phyloP scores from a whole-genome alignment of 2,797 vertebrate genomes.

The Etheostoma perlongum region DNA sequence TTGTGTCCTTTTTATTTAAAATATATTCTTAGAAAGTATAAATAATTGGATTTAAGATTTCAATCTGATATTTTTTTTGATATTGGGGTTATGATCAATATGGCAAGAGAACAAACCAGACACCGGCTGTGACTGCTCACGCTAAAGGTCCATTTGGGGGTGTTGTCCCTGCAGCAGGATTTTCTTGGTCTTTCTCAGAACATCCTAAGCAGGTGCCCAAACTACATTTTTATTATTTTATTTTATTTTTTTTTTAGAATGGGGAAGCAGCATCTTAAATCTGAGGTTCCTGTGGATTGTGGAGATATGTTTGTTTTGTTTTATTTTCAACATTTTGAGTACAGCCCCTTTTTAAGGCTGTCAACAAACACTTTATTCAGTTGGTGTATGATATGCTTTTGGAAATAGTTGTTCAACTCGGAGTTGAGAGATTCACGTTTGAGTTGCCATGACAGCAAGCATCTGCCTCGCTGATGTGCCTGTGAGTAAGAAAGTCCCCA shows the following conservation, averaged over 20 bases:
- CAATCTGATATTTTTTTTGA: background rate
- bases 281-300: conserved; percentile 43
- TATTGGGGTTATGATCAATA: background rate
- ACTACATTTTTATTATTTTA: conserved; percentile 13
- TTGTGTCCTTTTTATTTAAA: background rate
- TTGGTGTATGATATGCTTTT: background rate
- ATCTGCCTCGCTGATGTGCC: conserved; percentile 1
- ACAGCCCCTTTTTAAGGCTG: background rate
- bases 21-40: background rate
- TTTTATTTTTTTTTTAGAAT: conserved; percentile 1
- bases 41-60: background rate
- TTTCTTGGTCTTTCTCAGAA: conserved; percentile 7
- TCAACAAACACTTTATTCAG: background rate
- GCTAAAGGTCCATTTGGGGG: background rate
- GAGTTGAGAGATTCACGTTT: background rate
- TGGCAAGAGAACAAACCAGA: background rate
- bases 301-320: conserved; percentile 14
- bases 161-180: conserved; percentile 3
- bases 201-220: conserved; percentile 8
- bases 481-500: background rate
- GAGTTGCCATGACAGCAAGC: background rate
- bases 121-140: background rate
- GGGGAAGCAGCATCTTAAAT: conserved; percentile 35
- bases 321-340: too few species aligned
- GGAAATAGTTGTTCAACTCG: background rate